phyloP scores from a whole-genome alignment of 2,888 invertebrate genomes.

The Hymenopus coronatus region DNA sequence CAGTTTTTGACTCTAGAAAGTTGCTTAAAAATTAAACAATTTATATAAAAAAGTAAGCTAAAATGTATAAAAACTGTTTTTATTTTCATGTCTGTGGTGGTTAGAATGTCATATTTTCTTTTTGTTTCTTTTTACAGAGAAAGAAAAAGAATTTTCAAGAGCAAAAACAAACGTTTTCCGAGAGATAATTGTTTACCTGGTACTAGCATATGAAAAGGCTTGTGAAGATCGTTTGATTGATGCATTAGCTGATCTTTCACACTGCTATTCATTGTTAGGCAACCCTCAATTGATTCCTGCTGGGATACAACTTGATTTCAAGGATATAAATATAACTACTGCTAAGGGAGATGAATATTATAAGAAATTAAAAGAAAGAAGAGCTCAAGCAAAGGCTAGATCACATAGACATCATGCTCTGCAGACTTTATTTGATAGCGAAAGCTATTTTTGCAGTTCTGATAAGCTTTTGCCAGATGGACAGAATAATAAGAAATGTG shows the following conservation, averaged over 20 bases:
- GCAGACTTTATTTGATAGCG: background rate
- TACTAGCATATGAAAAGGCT: conserved; percentile 26
- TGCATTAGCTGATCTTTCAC: conserved; percentile 8
- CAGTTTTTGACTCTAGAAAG: too few species aligned
- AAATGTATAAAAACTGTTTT: too few species aligned
- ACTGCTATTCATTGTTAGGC: background rate
- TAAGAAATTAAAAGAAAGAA: background rate
- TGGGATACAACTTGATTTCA: background rate
- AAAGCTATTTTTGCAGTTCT: background rate
- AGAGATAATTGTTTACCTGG: conserved; percentile 18
- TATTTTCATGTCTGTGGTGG: too few species aligned
- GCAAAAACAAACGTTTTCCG: conserved; percentile 25
- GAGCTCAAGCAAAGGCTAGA: background rate
- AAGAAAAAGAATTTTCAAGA: conserved; percentile 23
- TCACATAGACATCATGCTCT: background rate
- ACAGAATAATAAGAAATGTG: too few species aligned
- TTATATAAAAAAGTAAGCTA: too few species aligned
- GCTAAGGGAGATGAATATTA: background rate
- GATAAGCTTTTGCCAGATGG: too few species aligned
- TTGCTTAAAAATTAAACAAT: too few species aligned
- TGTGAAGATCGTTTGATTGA: conserved; percentile 9
- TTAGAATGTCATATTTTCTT: background rate
- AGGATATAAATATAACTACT: background rate
- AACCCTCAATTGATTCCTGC: background rate
- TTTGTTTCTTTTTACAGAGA: conserved; percentile 10